A percentile compares a stretch with the other conserved stretches of the same genome.
phyloP scores from a whole-genome alignment of 2,888 invertebrate species.

The Netelia melanura region DNA sequence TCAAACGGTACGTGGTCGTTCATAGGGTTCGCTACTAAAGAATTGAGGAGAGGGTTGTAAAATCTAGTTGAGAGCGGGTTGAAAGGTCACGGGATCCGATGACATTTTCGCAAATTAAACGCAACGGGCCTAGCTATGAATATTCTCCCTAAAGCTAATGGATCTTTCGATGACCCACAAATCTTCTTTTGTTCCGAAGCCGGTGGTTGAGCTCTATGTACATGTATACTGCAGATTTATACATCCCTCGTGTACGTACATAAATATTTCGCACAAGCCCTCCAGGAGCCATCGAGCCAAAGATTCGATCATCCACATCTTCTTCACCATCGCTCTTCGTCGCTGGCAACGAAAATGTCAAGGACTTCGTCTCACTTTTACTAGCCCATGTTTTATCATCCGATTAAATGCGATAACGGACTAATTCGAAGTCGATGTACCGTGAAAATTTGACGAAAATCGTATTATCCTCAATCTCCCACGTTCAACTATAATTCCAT shows the following conservation, averaged over 20 bases:
- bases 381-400: background rate
- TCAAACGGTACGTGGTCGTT: background rate
- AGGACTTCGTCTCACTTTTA: background rate
- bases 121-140: constrained; percentile 21
- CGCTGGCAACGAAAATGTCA: constrained; percentile 15
- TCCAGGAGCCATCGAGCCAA: background rate
- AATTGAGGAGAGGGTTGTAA: background rate
- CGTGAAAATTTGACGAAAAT: constrained; percentile 7
- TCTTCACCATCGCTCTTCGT: background rate
- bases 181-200: constrained; percentile 25
- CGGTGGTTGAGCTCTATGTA: constrained; percentile 1
- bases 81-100: constrained; percentile 57
- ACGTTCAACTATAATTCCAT: constrained; percentile 6
- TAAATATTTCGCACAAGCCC: background rate
- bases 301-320: constrained; percentile 1
- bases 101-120: constrained; percentile 61
- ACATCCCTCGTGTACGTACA: background rate
- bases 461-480: background rate
- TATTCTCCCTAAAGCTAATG: constrained; percentile 18
- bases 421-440: background rate
- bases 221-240: constrained; percentile 6
- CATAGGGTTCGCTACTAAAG: background rate
- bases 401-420: background rate
- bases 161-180: constrained; percentile 22
- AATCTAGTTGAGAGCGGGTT: background rate